phyloP scores from a whole-genome alignment of 2,888 invertebrate genomes.

The Agrotis ipsilon region DNA sequence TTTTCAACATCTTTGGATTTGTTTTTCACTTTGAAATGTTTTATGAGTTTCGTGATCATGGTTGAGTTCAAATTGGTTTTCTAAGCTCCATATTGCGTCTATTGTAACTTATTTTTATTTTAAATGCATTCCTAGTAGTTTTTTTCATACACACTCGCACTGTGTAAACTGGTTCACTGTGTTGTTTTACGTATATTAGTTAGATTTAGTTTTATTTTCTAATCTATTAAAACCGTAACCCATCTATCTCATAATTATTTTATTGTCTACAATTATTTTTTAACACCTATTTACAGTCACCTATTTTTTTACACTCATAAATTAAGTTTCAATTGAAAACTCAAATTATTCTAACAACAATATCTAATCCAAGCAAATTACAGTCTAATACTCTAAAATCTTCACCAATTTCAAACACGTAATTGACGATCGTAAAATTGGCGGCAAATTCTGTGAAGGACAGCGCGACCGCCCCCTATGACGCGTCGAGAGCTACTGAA shows the following conservation, averaged over 20 bases:
- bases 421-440: constrained; percentile 69
- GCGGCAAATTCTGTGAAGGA: constrained; percentile 70
- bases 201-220: background rate
- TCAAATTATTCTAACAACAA: background rate
- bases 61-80: background rate
- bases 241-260: background rate
- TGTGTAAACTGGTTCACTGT: background rate
- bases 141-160: background rate
- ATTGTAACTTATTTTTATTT: background rate
- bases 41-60: constrained; percentile 32
- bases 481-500: constrained; percentile 66
- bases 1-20: constrained; percentile 48
- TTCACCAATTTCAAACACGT: constrained; percentile 1
- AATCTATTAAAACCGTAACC: background rate
- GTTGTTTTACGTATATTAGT: constrained; percentile 4
- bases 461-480: constrained; percentile 63
- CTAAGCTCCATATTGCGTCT: constrained; percentile 5
- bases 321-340: background rate
- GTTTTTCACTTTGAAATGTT: constrained; percentile 58
- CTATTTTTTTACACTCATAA: no score
- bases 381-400: background rate
- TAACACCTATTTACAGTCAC: no score
- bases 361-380: background rate
- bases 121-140: background rate
- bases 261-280: background rate